Evolutionary conservation across 2,113 vertebrate genomes (phyloP), one percentile per base, ranked within the genome.

Genomic region (Orcinus orca): DNA sequence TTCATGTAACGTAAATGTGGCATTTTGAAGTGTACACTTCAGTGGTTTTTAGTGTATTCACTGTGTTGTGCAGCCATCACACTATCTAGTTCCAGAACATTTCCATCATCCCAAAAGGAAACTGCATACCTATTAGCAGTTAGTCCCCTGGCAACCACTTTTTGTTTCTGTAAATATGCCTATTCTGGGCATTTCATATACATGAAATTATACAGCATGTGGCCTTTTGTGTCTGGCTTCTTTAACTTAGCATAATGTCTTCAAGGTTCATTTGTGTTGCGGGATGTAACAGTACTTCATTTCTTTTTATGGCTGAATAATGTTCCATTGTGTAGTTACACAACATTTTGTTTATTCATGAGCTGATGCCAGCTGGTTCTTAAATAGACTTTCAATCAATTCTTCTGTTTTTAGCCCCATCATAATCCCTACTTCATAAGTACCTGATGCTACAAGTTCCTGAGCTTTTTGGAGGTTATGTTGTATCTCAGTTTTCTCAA

Each of bases 201-300:
- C 3, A 13, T 89, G 33, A 62, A 67, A 89, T 90, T 15, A 55
- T 74, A 47, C n/a, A 58, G 4, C 29, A 58, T 83, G 47, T 76
- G 50, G 41, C 44, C 31, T 88, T 94, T 70, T 93, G 63, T 79
- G 26, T 82, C 44, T 84, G 47, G 18, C 31, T 36, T 90, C 74
- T 80, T 71, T 94, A 53, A 81, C 87, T 50, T 77, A 89, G 71
- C 88, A 65, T 89, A 77, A 89, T 38, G 58, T 82, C 71, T 94
- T 84, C 70, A 68, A 74, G 29, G 17, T 95, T 77, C 38, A 15
- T 55, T 50, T 85, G 33, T 85, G 11, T 85, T 47, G 41, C 26
- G 68, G 23, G 50, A 36, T 87, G 18, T 93, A 87, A 68, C 73
- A 87, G 63, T 87, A 79, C 83, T 60, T 77, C 21, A 53, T 71